These are phyloP conservation scores for Boulengeromyrus knoepffleri DNA, from an alignment of 2,113 vertebrate genomes.

Conservation along the genomic window DNA sequence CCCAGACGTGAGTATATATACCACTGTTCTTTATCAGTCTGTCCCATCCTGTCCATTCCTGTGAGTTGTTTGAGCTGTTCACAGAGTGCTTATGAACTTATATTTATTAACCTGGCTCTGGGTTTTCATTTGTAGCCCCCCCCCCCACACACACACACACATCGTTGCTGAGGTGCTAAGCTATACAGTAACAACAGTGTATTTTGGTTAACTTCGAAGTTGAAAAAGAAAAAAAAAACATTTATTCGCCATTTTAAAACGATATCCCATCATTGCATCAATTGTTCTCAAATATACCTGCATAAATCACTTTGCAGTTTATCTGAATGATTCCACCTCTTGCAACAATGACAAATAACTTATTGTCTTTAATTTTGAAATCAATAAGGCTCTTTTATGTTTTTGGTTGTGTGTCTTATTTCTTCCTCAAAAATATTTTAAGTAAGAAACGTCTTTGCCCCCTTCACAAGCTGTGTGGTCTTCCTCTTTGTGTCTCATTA, in stretches of 20 bases:
- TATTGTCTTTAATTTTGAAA: not conserved
- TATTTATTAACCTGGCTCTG: not conserved
- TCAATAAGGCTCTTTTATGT: not conserved
- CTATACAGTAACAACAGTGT: not conserved
- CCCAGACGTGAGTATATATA: constrained; percentile 66
- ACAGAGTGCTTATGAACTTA: not conserved
- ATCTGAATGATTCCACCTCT: too few relatives aligned
- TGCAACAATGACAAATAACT: not conserved
- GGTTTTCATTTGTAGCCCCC: not conserved
- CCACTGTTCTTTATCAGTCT: not conserved
- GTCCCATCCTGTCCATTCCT: not conserved
- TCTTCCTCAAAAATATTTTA: not conserved
- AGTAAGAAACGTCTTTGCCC: not conserved
- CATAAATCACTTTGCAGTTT: not conserved
- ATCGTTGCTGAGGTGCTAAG: not conserved
- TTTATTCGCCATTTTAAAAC: not conserved
- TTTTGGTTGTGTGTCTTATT: not conserved
- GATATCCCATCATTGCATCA: not conserved
- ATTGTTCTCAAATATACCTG: not conserved
- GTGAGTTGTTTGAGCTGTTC: not conserved
- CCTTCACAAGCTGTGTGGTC: not conserved
- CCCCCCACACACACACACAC: too few relatives aligned
- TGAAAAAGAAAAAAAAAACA: too few relatives aligned
- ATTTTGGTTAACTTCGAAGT: not conserved
- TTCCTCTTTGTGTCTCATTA: not conserved